Conservation (phyloP, 2,797 vertebrate genomes). For the Pangasius djambal region DNA sequence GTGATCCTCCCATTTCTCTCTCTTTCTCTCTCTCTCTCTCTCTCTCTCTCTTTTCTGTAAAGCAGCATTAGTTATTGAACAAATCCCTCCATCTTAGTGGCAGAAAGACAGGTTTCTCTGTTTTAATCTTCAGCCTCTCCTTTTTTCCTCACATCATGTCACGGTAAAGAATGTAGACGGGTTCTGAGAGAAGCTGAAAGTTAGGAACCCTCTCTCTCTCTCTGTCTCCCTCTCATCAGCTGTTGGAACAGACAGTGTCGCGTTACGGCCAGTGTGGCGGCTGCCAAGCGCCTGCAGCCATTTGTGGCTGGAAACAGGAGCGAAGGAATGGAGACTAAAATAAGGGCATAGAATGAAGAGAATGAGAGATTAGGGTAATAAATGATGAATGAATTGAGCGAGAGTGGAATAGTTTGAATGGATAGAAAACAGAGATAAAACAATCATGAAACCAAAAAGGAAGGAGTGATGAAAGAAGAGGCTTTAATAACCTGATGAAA, state of each 20-base stretch:
- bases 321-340: slow-evolving; percentile 7
- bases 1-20: background rate
- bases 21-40: background rate
- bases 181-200: background rate
- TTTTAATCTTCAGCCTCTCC: background rate
- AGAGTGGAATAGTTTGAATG: background rate
- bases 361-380: background rate
- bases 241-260: slow-evolving; percentile 31
- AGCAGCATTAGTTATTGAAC: background rate
- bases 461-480: background rate
- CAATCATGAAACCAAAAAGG: background rate
- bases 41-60: background rate
- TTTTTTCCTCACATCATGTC: background rate
- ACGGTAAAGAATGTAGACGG: slow-evolving; percentile 5
- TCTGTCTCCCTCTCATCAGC: slow-evolving; percentile 27
- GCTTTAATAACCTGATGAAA: background rate
- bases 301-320: slow-evolving; percentile 31
- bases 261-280: slow-evolving; percentile 11
- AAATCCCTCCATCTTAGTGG: background rate
- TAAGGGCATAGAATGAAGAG: background rate
- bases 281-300: slow-evolving; percentile 28
- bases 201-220: background rate
- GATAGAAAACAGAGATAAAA: background rate
- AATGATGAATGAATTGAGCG: background rate
- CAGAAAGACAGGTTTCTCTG: background rate